A percentile compares a stretch with the other conserved stretches of the same genome.
phyloP scores from a whole-genome alignment of 2,888 invertebrate genomes.

The Barypeithes pellucidus region DNA sequence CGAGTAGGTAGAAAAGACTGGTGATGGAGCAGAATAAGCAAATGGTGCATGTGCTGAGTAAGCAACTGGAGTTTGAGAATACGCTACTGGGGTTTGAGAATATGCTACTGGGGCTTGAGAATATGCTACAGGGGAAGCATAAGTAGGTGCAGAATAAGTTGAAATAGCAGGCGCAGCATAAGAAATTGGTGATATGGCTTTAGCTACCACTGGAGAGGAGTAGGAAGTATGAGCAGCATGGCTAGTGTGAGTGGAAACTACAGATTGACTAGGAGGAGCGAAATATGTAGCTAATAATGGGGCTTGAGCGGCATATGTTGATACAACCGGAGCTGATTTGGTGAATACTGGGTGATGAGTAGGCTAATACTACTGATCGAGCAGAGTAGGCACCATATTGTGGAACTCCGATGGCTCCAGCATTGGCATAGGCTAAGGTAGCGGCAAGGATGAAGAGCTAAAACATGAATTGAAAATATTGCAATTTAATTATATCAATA shows the following conservation, averaged over 20 bases:
- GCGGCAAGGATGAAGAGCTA: conserved; percentile 75
- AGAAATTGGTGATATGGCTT: conserved; percentile 56
- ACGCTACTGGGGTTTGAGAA: no score
- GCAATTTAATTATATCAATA: no score
- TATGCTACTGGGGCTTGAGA: conserved; percentile 16
- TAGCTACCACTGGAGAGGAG: conserved; percentile 54
- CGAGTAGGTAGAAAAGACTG: conserved; percentile 21
- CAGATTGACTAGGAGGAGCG: conserved; percentile 68
- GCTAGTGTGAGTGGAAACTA: conserved; percentile 67
- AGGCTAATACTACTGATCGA: conserved; percentile 67
- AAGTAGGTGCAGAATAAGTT: conserved; percentile 25
- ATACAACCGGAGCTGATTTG: conserved; percentile 67
- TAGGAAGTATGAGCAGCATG: conserved; percentile 53
- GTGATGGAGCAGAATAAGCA: no score
- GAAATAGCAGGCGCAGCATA: conserved; percentile 39
- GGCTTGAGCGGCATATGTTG: conserved; percentile 58
- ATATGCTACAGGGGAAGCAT: conserved; percentile 40
- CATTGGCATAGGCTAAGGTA: conserved; percentile 75
- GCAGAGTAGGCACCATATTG: conserved; percentile 58
- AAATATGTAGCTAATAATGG: conserved; percentile 60
- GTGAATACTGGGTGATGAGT: conserved; percentile 61
- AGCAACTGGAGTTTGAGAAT: conserved; percentile 45
- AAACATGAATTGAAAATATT: not conserved
- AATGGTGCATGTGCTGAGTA: conserved; percentile 16
- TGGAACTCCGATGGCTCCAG: conserved; percentile 72